A percentile compares a stretch with the other conserved stretches of the same genome.
Evolutionary conservation across 2,113 vertebrate species (phyloP).

Genomic region (Oryzias woworae): DNA sequence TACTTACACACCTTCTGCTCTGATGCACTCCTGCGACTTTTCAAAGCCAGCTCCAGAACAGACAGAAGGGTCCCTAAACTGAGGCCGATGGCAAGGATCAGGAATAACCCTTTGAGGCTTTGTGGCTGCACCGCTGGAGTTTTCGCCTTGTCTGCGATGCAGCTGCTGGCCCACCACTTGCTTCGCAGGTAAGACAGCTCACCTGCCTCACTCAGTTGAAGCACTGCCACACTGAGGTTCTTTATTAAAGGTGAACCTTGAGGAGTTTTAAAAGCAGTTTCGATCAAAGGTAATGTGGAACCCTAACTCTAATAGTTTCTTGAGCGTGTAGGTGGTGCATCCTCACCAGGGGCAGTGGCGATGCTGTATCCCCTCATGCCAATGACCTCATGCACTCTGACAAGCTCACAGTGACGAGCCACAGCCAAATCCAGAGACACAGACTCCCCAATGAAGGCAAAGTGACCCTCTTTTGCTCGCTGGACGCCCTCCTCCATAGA

Average conservation of each 20-base stretch:
- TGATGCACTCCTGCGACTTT: slow-evolving; percentile 75
- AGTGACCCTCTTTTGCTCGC: slow-evolving; percentile 80
- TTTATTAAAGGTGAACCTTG: slow-evolving; percentile 82
- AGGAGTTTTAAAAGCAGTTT: neutral
- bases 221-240: slow-evolving; percentile 82
- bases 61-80: slow-evolving; percentile 75
- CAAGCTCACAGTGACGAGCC: slow-evolving; percentile 83
- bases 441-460: slow-evolving; percentile 88
- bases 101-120: slow-evolving; percentile 83
- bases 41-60: slow-evolving; percentile 79
- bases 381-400: slow-evolving; percentile 80
- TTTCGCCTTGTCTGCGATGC: slow-evolving; percentile 63
- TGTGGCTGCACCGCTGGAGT: slow-evolving; percentile 70
- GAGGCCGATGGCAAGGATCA: slow-evolving; percentile 81
- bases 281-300: neutral
- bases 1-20: slow-evolving; percentile 73
- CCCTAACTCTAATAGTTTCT: neutral
- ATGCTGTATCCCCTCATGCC: slow-evolving; percentile 87
- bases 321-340: neutral
- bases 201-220: slow-evolving; percentile 82
- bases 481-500: slow-evolving; percentile 84
- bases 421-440: slow-evolving; percentile 84
- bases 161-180: slow-evolving; percentile 90
- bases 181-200: slow-evolving; percentile 81
- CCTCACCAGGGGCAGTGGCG: slow-evolving; percentile 78